Conservation (phyloP, 2,113 vertebrate genomes). For the Erythrocebus patas region DNA sequence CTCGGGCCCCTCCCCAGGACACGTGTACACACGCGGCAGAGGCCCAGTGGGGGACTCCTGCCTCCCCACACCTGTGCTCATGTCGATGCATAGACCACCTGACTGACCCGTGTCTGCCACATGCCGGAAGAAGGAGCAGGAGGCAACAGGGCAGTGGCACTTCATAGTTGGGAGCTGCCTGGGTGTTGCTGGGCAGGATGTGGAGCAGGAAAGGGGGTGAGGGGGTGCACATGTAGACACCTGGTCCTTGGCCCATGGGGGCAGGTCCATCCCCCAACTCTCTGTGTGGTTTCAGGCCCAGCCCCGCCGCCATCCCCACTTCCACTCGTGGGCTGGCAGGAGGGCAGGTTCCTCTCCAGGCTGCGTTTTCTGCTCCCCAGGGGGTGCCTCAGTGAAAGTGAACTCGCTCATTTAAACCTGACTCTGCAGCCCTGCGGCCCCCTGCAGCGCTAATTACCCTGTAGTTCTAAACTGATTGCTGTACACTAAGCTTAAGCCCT, state of each 20-base stretch:
- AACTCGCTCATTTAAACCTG: constrained; percentile 86
- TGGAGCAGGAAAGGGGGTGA: too few relatives aligned
- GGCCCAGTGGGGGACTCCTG: too few relatives aligned
- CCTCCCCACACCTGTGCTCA: neutral
- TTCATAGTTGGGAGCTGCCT: neutral
- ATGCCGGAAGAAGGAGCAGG: neutral
- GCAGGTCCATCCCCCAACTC: neutral
- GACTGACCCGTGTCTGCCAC: neutral
- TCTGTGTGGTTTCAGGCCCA: neutral
- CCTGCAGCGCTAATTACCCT: constrained; percentile 86
- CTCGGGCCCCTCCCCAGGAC: neutral
- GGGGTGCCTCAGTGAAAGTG: constrained; percentile 82
- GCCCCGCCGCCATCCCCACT: neutral
- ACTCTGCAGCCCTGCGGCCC: constrained; percentile 78
- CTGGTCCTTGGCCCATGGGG: rapidly evolving
- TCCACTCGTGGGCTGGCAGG: neutral
- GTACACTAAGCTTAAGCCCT: constrained; percentile 86
- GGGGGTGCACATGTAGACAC: rapidly evolving
- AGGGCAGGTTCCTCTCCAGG: neutral
- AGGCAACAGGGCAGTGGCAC: neutral
- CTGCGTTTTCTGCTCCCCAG: constrained; percentile 59
- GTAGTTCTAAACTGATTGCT: constrained; percentile 86
- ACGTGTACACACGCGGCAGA: rapidly evolving
- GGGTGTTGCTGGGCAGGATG: too few relatives aligned
- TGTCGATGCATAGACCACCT: neutral